Percentiles rank a stretch among this genome's conserved stretches.
phyloP scores from a whole-genome alignment of 2,888 invertebrate species.

The Leptopilina syphax region DNA sequence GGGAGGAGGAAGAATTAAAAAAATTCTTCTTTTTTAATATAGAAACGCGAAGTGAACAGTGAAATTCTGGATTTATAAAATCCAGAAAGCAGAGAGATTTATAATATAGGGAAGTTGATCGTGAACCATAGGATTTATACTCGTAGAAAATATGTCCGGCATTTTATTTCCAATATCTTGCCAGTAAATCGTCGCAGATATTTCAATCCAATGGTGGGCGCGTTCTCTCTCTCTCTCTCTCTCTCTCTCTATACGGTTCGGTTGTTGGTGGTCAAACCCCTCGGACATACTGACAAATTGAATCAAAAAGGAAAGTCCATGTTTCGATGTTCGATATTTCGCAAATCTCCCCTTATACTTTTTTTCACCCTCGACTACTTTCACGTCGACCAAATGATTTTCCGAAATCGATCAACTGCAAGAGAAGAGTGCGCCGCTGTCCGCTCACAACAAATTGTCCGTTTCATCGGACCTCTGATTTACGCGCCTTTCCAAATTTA shows the following conservation, averaged over 20 bases:
- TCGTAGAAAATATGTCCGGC: conserved; percentile 66
- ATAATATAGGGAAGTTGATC: neutral
- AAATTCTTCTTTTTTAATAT: too few species aligned
- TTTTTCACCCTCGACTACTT: conserved; percentile 27
- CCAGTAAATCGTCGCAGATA: conserved; percentile 62
- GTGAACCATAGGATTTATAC: conserved; percentile 57
- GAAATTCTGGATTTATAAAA: conserved; percentile 4
- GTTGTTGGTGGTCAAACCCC: conserved; percentile 53
- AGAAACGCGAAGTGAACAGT: neutral
- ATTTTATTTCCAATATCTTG: conserved; percentile 70
- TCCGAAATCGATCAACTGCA: conserved; percentile 36
- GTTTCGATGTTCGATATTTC: conserved; percentile 50
- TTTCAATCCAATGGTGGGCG: conserved; percentile 60
- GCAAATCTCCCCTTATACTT: conserved; percentile 20
- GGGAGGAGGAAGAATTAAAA: too few species aligned
- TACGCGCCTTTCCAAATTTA: conserved; percentile 20
- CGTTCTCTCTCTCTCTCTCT: too few species aligned
- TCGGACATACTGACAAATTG: conserved; percentile 65
- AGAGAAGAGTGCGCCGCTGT: neutral
- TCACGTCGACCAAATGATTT: conserved; percentile 37
- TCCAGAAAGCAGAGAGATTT: neutral
- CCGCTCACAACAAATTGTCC: conserved; percentile 35
- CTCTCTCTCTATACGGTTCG: neutral
- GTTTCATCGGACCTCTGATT: conserved; percentile 12
- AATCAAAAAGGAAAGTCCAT: conserved; percentile 58